These are phyloP conservation scores for Halichoerus grypus DNA, from an alignment of 2,113 vertebrate genomes.

Conservation along the genomic window DNA sequence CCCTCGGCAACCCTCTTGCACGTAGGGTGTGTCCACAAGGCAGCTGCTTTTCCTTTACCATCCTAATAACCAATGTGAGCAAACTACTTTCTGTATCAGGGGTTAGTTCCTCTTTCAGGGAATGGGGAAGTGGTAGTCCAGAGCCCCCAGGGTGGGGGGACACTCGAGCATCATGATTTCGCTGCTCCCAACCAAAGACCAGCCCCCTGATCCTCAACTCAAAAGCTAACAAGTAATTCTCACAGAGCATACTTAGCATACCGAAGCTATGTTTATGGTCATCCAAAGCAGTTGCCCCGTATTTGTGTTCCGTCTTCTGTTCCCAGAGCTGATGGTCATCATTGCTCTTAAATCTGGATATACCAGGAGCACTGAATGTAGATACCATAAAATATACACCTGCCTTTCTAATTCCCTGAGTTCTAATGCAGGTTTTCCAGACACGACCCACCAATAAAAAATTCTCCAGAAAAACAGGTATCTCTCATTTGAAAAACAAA, in stretches of 20 bases:
- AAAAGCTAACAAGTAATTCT: not conserved
- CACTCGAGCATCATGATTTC: not conserved
- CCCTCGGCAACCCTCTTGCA: not conserved
- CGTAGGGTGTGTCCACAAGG: not conserved
- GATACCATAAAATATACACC: not conserved
- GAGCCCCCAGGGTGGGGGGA: not conserved
- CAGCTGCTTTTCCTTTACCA: not conserved
- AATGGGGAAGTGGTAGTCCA: conserved; percentile 38
- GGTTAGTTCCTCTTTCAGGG: conserved; percentile 54
- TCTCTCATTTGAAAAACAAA: conserved; percentile 42
- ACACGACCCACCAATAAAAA: not conserved
- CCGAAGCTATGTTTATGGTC: not conserved
- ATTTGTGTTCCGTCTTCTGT: not conserved
- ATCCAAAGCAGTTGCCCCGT: accelerated
- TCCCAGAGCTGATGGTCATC: not conserved
- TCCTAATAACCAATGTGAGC: not conserved
- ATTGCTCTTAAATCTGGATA: not conserved
- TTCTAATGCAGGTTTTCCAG: not conserved
- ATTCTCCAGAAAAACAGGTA: not conserved
- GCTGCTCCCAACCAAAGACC: not conserved
- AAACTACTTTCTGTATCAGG: not conserved
- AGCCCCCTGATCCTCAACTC: not conserved
- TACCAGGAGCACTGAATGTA: not conserved
- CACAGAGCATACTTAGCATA: not conserved
- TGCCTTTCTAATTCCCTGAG: not conserved